Conservation (phyloP, 2,797 vertebrate genomes). For the Glyptemys insculpta region DNA sequence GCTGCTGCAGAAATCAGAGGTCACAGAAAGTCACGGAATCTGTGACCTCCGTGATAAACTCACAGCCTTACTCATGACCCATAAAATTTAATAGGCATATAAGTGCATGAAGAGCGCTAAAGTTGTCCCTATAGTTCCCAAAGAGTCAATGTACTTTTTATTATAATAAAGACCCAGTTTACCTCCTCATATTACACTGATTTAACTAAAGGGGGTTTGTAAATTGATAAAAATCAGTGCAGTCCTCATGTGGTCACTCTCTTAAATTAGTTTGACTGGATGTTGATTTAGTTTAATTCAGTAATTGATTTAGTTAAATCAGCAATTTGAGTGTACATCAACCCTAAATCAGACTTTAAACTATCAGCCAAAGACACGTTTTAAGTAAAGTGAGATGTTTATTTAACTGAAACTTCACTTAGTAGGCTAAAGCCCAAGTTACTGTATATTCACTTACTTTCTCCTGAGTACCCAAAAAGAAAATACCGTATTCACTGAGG, state of each 20-base stretch:
- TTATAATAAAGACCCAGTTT: background rate
- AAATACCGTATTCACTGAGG: background rate
- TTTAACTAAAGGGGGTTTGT: background rate
- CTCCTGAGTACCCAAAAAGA: background rate
- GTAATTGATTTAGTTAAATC: background rate
- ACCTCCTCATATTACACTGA: background rate
- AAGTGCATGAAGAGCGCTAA: background rate
- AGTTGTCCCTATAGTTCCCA: background rate
- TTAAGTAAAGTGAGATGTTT: background rate
- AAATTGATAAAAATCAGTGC: background rate
- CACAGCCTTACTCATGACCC: background rate
- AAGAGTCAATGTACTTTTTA: background rate
- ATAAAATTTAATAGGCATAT: background rate
- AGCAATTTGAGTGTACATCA: background rate
- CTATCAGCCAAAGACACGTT: background rate
- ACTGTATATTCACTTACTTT: background rate
- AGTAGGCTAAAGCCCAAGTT: background rate
- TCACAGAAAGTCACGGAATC: too few species aligned
- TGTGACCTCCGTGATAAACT: too few species aligned
- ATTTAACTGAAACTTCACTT: slow-evolving; percentile 16
- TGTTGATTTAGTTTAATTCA: background rate
- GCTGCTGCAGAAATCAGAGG: too few species aligned
- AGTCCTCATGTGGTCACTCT: fast-evolving
- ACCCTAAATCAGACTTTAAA: background rate
- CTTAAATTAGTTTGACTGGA: background rate